Evolutionary conservation across 2,113 vertebrate genomes (phyloP).

Genomic region (Dromiciops gliroides): DNA sequence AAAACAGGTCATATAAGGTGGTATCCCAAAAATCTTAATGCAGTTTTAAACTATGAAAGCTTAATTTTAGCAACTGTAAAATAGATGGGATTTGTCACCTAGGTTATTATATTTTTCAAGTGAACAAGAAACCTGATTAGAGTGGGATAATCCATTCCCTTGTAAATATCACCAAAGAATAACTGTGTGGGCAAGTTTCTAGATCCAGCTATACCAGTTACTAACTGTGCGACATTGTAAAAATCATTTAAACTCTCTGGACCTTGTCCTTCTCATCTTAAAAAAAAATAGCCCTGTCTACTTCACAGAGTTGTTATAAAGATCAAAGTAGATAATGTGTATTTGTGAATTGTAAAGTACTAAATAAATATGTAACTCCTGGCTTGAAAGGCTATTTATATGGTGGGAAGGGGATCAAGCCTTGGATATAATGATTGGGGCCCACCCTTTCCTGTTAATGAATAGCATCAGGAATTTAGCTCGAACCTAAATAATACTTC

Average conservation of each 20-base stretch:
- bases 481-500: not conserved
- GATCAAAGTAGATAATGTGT: not conserved
- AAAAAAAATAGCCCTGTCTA: not conserved
- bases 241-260: not conserved
- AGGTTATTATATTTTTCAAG: not conserved
- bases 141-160: not conserved
- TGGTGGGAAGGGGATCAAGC: not conserved
- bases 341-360: not conserved
- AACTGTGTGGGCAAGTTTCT: not conserved
- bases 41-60: not conserved
- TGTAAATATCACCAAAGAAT: not conserved
- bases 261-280: not conserved
- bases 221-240: not conserved
- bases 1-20: not conserved
- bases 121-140: not conserved
- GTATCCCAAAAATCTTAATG: not conserved
- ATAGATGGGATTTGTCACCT: not conserved
- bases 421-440: not conserved
- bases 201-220: not conserved
- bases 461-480: not conserved
- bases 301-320: not conserved
- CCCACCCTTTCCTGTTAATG: not conserved
- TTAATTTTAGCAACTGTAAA: not conserved
- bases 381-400: not conserved
- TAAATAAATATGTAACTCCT: not conserved